Base-by-base conservation (phyloP, 2,113 vertebrate genomes). In the Hippoglossus stenolepis region DNA sequence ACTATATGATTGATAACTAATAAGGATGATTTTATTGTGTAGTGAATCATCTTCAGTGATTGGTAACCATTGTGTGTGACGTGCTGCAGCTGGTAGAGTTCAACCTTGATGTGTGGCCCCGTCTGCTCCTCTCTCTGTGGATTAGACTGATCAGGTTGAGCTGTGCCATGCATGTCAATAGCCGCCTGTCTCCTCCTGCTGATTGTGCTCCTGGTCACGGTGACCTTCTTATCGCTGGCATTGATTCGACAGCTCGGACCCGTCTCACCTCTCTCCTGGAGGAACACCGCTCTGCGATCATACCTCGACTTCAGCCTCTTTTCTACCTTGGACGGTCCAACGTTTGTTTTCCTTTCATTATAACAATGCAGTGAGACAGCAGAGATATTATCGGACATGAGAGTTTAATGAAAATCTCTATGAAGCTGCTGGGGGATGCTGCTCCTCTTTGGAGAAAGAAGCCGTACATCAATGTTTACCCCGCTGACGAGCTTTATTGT, bases 131-230 rank as follows among this genome's bases (percentile, higher is more conserved):
- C 31, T 66, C 63, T 71, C 53, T 57, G 67, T 23, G 62, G 62
- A 78, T 70, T 31, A 61, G 53, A 60, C 68, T 61, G 47, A 73
- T 82, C 69, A 17, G 69, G 47, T 54, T 51, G 47, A 28, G 73
- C 47, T 56, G 86, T 73, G 60, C 57, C 80, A 15, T 67, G 85
- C 87, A 86, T 89, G 89, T 77, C 68, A 80, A 84, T 77, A 26
- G 43, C 70, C 43, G 43, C 40, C 74, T 0, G 65, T 85, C 86
- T 83, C 1, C 58, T 63, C 70, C 21, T 65, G 23, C 66, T 83
- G 74, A 86, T 79, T 89, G 86, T 31, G 47, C 49, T 54, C 59
- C 66, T 71, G 49, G 64, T 79, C 82, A 21, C 23, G 9, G 45
- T 76, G 75, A 80, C 81, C 73, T 70, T 86, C 75, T 74, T 69